Percentiles rank a stretch among this genome's conserved stretches.
phyloP scores from a whole-genome alignment of 1,140 invertebrate genomes.

The Papilio polytes region DNA sequence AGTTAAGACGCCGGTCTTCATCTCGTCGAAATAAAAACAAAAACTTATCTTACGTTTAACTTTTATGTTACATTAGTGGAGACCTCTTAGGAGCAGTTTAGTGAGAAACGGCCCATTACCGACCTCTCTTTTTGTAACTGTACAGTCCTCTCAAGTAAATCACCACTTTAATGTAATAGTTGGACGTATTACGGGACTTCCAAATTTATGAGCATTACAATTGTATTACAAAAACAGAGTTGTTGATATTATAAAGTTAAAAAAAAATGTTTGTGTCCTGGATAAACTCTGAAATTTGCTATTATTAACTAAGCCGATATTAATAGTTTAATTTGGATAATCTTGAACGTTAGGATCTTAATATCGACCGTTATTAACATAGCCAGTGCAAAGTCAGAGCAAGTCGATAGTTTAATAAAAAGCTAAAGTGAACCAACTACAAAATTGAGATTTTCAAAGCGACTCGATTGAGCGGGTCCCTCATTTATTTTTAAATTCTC shows the following conservation, averaged over 20 bases:
- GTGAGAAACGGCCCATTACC: constrained; percentile 60
- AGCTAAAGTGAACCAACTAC: too few species aligned
- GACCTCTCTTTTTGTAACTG: constrained; percentile 56
- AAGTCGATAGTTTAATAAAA: too few species aligned
- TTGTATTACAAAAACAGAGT: constrained; percentile 48
- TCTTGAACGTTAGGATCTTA: too few species aligned
- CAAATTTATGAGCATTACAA: constrained; percentile 65
- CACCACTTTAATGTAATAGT: constrained; percentile 64
- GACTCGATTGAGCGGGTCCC: too few species aligned
- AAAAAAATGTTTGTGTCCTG: too few species aligned
- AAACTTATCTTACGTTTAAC: constrained; percentile 33
- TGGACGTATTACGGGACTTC: constrained; percentile 58
- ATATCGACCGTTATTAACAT: too few species aligned
- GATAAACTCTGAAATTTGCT: too few species aligned
- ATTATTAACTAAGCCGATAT: too few species aligned
- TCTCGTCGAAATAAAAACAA: constrained; percentile 36
- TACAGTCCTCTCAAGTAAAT: constrained; percentile 57
- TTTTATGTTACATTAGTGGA: constrained; percentile 47
- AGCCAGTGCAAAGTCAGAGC: too few species aligned
- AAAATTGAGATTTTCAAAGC: too few species aligned
- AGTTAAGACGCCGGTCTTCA: constrained; percentile 31
- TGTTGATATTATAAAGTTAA: neutral
- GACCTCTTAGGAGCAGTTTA: constrained; percentile 48
- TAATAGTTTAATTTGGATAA: too few species aligned
- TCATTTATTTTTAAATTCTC: neutral